phyloP scores from a whole-genome alignment of 1,140 invertebrate species.

The Theocolax elegans region DNA sequence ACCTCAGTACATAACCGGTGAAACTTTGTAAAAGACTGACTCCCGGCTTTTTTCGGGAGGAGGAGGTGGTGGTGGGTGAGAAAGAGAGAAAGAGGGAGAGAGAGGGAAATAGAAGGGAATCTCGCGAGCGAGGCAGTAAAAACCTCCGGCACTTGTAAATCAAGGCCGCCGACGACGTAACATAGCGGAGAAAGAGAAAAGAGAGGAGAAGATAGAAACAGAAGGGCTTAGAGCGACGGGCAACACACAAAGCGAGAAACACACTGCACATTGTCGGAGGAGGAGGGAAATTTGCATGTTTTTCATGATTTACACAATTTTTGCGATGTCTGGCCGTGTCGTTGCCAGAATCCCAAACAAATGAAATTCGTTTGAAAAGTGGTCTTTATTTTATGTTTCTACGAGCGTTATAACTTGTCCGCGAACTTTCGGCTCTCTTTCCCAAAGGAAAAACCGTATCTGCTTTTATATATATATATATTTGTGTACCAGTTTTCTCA shows the following conservation, averaged over 20 bases:
- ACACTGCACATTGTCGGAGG: conserved; percentile 20
- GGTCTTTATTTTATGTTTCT: conserved; percentile 4
- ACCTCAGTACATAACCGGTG: no score
- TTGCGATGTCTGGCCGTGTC: conserved; percentile 24
- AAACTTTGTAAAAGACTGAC: no score
- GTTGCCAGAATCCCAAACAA: conserved; percentile 22
- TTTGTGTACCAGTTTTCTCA: no score
- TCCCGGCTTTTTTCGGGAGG: no score
- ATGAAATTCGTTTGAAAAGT: conserved; percentile 19
- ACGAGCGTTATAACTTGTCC: no score
- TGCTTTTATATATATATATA: no score
- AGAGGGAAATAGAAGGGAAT: no score
- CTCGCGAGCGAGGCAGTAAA: no score
- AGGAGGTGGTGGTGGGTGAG: no score
- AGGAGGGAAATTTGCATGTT: conserved; percentile 31
- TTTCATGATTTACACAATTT: conserved; percentile 30
- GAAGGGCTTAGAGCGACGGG: not conserved
- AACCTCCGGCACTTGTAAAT: conserved; percentile 9
- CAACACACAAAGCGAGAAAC: not conserved
- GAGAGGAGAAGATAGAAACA: not conserved
- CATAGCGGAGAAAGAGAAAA: not conserved
- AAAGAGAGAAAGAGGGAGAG: no score
- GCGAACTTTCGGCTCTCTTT: no score
- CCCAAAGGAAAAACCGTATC: no score
- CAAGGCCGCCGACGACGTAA: conserved; percentile 2